Base-by-base conservation (phyloP, 64 coral and sea anemone genomes). In the Stichodactyla mertensii region DNA sequence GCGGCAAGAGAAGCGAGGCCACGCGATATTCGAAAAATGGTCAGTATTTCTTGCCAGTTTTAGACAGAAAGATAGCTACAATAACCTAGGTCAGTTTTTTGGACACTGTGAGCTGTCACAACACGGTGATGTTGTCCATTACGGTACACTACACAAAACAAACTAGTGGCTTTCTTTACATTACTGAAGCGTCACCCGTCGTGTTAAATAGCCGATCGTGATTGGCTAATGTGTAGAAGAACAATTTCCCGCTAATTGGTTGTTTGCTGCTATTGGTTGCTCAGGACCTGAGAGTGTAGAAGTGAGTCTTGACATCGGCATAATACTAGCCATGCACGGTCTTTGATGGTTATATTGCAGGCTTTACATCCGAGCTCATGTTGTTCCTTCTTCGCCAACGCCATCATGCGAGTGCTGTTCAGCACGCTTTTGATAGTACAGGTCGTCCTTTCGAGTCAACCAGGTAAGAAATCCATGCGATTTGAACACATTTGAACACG, bases 111-210 rank as follows among this genome's bases (percentile, higher is more conserved):
- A 97, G 79, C 94, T 97, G 94, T 97, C 94, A 97, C 84, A 97
- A 97, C 91, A 93, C 84, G 77, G 64, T 92, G 87, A 95, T 95
- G 84, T 86, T 87, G 85, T 92, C 90, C 94, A 95, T 95, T 92
- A 95, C 61, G 89, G 91, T 86, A 89, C 92, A 85, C 91, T 86
- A 90, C 94, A 79, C 94, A 93, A 97, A 97, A 97, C 91, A 93
- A 97, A 97, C 91, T 90, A 69, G 84, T 79, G 94, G 85, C 83
- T 88, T 97, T 92, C 90, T 92, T 95, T 95, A 92, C 84, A 95
- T 88, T 90, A 95, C 57, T 61, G 52, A 81, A 83, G 88, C 91
- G 94, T 95, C 94, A 95, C 88, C 86, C 85, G 91, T 95, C 85
- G 77, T 57, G 77, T 80, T 83, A 52, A 90, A 93, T 97, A 87